Percentiles rank a stretch among this genome's conserved stretches.
Conservation (phyloP, 2,888 invertebrate genomes). For the Mellilla xanthometata region DNA sequence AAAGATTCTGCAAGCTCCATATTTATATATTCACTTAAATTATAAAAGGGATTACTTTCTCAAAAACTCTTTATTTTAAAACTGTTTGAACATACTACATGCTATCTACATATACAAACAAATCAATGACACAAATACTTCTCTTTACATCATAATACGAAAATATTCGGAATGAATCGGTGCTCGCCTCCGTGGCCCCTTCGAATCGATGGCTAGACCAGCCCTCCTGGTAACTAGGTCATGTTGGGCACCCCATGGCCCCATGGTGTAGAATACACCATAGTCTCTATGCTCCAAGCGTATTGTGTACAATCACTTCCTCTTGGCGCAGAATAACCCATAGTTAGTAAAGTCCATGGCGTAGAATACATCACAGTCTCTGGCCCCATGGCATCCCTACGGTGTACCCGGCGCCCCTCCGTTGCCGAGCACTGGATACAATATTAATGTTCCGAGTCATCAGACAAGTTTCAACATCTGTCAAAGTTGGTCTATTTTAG, state of each 20-base stretch:
- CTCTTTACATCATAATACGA: constrained; percentile 15
- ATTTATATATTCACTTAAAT: no score
- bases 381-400: constrained; percentile 2
- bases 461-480: constrained; percentile 18
- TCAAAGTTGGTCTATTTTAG: constrained; percentile 6
- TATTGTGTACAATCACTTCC: no score
- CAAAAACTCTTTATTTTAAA: no score
- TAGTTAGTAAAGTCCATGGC: no score
- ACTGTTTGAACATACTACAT: no score
- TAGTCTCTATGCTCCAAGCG: not conserved
- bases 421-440: constrained; percentile 47
- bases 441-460: constrained; percentile 26
- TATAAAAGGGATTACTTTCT: no score
- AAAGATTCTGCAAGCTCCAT: no score
- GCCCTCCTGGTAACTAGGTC: constrained; percentile 72
- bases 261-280: not conserved
- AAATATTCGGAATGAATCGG: constrained; percentile 19
- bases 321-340: no score
- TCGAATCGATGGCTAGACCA: constrained; percentile 69
- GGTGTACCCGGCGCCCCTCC: constrained; percentile 28
- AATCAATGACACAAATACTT: constrained; percentile 8
- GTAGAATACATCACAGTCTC: no score
- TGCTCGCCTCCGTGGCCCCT: constrained; percentile 37
- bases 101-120: no score
- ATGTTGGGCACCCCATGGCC: constrained; percentile 50